Percentiles rank a stretch among this genome's conserved stretches.
These are phyloP conservation scores for Baronia brevicornis DNA, from an alignment of 2,888 invertebrate species.

Conservation along the genomic window DNA sequence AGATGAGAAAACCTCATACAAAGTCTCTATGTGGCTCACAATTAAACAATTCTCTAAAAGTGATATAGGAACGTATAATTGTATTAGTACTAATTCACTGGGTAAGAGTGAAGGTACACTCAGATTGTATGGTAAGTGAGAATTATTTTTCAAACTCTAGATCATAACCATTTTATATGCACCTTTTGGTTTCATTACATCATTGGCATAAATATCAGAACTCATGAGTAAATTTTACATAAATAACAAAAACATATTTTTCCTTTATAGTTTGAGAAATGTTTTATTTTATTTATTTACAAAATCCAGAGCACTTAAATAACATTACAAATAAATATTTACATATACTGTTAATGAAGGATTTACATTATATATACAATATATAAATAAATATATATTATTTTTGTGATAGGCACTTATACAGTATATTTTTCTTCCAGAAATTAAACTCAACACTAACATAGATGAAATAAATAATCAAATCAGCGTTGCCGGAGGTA, in stretches of 20 bases:
- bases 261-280: background rate
- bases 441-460: slow-evolving; percentile 72
- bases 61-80: slow-evolving; percentile 83
- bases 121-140: slow-evolving; percentile 76
- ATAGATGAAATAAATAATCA: slow-evolving; percentile 72
- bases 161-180: background rate
- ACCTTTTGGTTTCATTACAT: too few relatives aligned
- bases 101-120: slow-evolving; percentile 86
- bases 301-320: too few relatives aligned
- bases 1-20: slow-evolving; percentile 83
- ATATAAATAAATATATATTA: too few relatives aligned
- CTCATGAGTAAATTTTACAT: too few relatives aligned
- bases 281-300: too few relatives aligned
- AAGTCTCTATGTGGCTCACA: slow-evolving; percentile 83
- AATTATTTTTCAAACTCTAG: too few relatives aligned
- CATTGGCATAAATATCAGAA: too few relatives aligned
- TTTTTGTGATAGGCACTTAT: too few relatives aligned
- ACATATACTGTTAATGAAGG: too few relatives aligned
- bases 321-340: too few relatives aligned
- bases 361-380: too few relatives aligned
- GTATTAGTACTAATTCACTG: slow-evolving; percentile 86
- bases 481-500: slow-evolving; percentile 76
- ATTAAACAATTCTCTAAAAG: slow-evolving; percentile 74
- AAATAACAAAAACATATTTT: background rate
- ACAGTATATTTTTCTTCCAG: slow-evolving; percentile 58